Evolutionary conservation across 2,797 vertebrate species (phyloP).

Genomic region (Sarcoramphus papa): DNA sequence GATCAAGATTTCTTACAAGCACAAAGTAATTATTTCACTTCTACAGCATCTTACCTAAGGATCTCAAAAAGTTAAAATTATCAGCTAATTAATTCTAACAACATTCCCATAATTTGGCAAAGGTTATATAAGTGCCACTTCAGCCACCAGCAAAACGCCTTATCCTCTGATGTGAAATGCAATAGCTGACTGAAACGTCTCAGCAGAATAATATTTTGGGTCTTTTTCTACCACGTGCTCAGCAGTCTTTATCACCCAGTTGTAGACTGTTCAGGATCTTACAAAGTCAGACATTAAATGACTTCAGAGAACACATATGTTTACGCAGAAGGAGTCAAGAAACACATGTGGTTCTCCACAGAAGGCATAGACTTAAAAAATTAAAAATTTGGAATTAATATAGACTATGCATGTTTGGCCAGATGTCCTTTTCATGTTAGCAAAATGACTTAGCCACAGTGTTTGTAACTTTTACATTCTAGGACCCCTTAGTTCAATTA

Average conservation of each 20-base stretch:
- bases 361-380: not conserved
- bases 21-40: not conserved
- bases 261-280: not conserved
- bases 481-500: not conserved
- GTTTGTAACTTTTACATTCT: not conserved
- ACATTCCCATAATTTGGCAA: not conserved
- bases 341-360: not conserved
- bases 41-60: not conserved
- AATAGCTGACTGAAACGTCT: not conserved
- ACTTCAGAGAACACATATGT: not conserved
- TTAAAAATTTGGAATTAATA: not conserved
- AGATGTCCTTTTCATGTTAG: not conserved
- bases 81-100: constrained; percentile 6
- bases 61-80: not conserved
- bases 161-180: not conserved
- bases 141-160: not conserved
- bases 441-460: not conserved
- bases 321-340: not conserved
- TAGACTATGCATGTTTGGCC: not conserved
- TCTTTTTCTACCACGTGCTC: not conserved
- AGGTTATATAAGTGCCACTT: not conserved
- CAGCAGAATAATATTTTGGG: not conserved
- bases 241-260: not conserved
- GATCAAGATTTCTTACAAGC: not conserved
- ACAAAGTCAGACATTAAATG: not conserved